Percentiles rank a stretch among this genome's conserved stretches.
Evolutionary conservation across 2,113 vertebrate genomes (phyloP).

Genomic region (Mirounga angustirostris): DNA sequence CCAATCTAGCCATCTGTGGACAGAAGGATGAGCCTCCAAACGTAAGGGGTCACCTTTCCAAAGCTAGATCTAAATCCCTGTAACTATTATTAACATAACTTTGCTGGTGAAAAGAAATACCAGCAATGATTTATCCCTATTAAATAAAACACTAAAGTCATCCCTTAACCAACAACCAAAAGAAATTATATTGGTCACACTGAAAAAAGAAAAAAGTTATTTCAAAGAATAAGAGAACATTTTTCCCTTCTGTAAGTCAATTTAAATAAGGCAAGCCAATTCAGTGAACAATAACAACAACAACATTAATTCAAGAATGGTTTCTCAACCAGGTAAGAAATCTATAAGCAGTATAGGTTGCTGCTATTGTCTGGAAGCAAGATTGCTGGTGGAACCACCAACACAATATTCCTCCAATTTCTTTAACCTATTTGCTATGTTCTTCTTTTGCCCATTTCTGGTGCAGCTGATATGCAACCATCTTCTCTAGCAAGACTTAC

Average conservation of each 20-base stretch:
- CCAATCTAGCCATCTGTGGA: not conserved
- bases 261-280: slow-evolving; percentile 53
- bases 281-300: slow-evolving; percentile 13
- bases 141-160: slow-evolving; percentile 15
- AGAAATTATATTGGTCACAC: not conserved
- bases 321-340: slow-evolving; percentile 24
- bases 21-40: not conserved
- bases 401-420: not conserved
- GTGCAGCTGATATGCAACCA: not conserved
- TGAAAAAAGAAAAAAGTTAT: not conserved
- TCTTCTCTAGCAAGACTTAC: slow-evolving; percentile 15
- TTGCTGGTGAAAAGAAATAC: slow-evolving; percentile 17
- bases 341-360: not conserved
- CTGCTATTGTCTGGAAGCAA: not conserved
- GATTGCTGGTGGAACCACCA: not conserved
- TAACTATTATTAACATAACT: not conserved
- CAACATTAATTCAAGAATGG: slow-evolving; percentile 11
- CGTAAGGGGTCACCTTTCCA: not conserved
- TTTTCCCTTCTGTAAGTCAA: not conserved
- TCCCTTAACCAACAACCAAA: slow-evolving; percentile 35
- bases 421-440: not conserved
- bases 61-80: not conserved
- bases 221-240: slow-evolving; percentile 25
- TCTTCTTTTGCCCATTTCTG: slow-evolving; percentile 32
- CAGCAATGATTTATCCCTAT: slow-evolving; percentile 10